phyloP scores from a whole-genome alignment of 2,888 invertebrate genomes.

The Aphrophora alni region DNA sequence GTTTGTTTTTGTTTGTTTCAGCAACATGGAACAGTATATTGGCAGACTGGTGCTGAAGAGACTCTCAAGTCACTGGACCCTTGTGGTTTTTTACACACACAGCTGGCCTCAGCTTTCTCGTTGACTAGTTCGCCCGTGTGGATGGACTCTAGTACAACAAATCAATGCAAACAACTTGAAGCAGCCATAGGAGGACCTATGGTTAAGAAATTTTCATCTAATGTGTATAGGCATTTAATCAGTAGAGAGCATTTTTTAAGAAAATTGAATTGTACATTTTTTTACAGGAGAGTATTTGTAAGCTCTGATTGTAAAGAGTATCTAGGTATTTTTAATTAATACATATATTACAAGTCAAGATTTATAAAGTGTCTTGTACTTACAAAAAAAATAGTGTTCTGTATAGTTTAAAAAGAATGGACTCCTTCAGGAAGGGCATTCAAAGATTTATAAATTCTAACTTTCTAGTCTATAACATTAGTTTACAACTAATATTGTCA shows the following conservation, averaged over 20 bases:
- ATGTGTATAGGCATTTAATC: constrained; percentile 14
- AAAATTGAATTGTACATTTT: not conserved
- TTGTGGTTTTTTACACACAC: constrained; percentile 80
- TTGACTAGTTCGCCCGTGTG: constrained; percentile 86
- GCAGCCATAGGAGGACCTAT: constrained; percentile 78
- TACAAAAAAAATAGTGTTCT: too few relatives aligned
- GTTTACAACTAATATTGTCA: too few relatives aligned
- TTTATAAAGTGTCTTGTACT: too few relatives aligned
- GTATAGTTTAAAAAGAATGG: too few relatives aligned
- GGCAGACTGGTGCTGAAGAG: constrained; percentile 78
- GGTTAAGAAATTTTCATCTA: constrained; percentile 60
- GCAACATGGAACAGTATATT: constrained; percentile 98
- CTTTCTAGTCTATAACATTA: too few relatives aligned
- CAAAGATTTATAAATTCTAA: too few relatives aligned
- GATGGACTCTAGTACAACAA: constrained; percentile 91
- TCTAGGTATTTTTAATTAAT: too few relatives aligned
- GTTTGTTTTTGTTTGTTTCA: too few relatives aligned
- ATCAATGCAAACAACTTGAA: constrained; percentile 81
- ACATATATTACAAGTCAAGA: too few relatives aligned
- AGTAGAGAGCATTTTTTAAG: constrained; percentile 20
- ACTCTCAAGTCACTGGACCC: constrained; percentile 71
- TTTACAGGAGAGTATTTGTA: not conserved
- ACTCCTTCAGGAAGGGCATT: too few relatives aligned
- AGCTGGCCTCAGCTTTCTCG: constrained; percentile 81
- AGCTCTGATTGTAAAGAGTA: not conserved